These are phyloP conservation scores for Agonopterix heracliana DNA, from an alignment of 2,888 invertebrate species.

Conservation along the genomic window DNA sequence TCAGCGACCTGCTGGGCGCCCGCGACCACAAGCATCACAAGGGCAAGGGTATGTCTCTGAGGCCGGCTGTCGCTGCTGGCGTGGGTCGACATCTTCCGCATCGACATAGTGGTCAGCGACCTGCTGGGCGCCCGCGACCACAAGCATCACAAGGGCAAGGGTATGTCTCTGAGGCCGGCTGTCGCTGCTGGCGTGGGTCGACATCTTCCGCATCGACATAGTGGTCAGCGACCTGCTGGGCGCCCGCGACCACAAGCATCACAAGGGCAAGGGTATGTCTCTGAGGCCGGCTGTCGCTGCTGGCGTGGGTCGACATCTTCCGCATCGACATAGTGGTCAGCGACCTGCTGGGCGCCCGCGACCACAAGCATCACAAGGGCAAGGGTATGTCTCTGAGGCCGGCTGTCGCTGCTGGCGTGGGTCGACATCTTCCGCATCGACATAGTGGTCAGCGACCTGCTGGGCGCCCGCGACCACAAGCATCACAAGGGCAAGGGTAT, in stretches of 20 bases:
- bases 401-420: slow-evolving; percentile 87
- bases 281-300: slow-evolving; percentile 90
- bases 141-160: slow-evolving; percentile 27
- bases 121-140: slow-evolving; percentile 81
- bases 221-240: slow-evolving; percentile 91
- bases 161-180: slow-evolving; percentile 88
- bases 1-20: slow-evolving; percentile 89
- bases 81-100: slow-evolving; percentile 90
- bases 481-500: slow-evolving; percentile 32
- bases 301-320: slow-evolving; percentile 90
- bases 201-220: slow-evolving; percentile 93
- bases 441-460: slow-evolving; percentile 94
- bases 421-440: slow-evolving; percentile 94
- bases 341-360: slow-evolving; percentile 86
- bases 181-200: slow-evolving; percentile 89
- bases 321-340: slow-evolving; percentile 96
- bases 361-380: slow-evolving; percentile 15
- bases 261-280: slow-evolving; percentile 67
- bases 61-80: slow-evolving; percentile 90
- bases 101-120: slow-evolving; percentile 97
- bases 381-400: slow-evolving; percentile 85
- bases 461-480: slow-evolving; percentile 78
- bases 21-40: slow-evolving; percentile 54
- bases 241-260: slow-evolving; percentile 73
- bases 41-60: slow-evolving; percentile 80